phyloP scores from a whole-genome alignment of 2,888 invertebrate species.

The Villa cingulata region DNA sequence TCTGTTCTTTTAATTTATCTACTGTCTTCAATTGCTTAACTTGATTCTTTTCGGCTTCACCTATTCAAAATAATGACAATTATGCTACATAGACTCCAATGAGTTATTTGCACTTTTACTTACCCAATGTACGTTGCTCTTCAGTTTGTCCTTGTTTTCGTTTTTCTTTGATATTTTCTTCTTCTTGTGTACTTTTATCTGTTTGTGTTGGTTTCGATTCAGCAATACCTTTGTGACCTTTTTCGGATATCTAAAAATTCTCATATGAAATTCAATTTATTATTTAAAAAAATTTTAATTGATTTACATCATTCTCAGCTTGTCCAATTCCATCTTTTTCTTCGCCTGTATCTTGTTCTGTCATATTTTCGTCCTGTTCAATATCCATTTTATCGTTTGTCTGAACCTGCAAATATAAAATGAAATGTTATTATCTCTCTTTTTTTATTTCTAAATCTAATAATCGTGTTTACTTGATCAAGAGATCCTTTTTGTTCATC shows the following conservation, averaged over 20 bases:
- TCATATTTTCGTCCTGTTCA: conserved; percentile 37
- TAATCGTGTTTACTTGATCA: conserved; percentile 25
- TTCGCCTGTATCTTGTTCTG: conserved; percentile 42
- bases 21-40: conserved; percentile 39
- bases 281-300: neutral
- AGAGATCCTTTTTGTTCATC: conserved; percentile 22
- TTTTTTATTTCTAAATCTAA: too few relatives aligned
- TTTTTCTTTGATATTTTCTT: conserved; percentile 39
- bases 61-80: conserved; percentile 14
- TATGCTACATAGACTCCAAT: too few relatives aligned
- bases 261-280: neutral
- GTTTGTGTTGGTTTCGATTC: conserved; percentile 31
- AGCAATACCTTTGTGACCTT: conserved; percentile 50
- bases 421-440: too few relatives aligned
- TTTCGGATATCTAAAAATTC: conserved; percentile 31
- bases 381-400: conserved; percentile 33
- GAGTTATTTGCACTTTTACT: too few relatives aligned
- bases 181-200: conserved; percentile 34
- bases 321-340: conserved; percentile 55
- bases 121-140: conserved; percentile 49
- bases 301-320: conserved; percentile 55
- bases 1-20: conserved; percentile 35
- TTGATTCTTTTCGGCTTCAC: conserved; percentile 30
- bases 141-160: conserved; percentile 64
- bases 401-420: conserved; percentile 14